Percentiles rank a stretch among this genome's conserved stretches.
Conservation (phyloP, 2,888 invertebrate genomes). For the Parasteatoda lunata region DNA sequence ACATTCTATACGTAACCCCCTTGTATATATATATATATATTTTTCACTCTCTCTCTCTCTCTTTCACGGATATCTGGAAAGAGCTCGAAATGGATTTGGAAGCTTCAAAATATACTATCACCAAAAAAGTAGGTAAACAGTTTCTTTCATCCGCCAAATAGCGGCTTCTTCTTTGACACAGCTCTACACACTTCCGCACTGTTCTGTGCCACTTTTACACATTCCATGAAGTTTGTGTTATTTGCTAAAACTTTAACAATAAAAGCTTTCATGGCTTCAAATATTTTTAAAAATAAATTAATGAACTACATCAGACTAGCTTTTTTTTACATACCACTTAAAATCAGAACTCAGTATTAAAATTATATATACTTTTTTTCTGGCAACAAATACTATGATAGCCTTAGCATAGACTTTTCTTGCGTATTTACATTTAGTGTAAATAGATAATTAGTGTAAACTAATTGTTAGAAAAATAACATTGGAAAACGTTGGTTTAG, state of each 20-base stretch:
- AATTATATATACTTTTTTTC: constrained; percentile 63
- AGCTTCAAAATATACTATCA: constrained; percentile 63
- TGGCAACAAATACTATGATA: constrained; percentile 64
- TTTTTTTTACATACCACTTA: constrained; percentile 40
- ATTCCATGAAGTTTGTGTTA: constrained; percentile 38
- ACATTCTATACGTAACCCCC: background rate
- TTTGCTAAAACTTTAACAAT: constrained; percentile 58
- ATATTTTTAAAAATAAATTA: constrained; percentile 53
- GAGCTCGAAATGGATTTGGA: constrained; percentile 54
- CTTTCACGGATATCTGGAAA: constrained; percentile 28
- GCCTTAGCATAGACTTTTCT: constrained; percentile 58
- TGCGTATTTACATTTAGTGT: constrained; percentile 69
- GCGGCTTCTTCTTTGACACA: background rate
- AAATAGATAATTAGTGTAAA: constrained; percentile 69
- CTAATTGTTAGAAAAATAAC: constrained; percentile 69
- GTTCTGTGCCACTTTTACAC: constrained; percentile 35
- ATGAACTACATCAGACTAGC: constrained; percentile 57
- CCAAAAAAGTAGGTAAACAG: constrained; percentile 48
- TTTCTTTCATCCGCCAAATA: constrained; percentile 17
- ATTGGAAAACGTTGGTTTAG: constrained; percentile 69
- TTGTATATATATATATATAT: too few relatives aligned
- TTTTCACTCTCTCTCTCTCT: constrained; percentile 1
- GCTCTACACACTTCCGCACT: constrained; percentile 1
- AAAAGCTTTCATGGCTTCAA: constrained; percentile 53
- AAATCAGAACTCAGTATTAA: constrained; percentile 58